Evolutionary conservation across 2,113 vertebrate genomes (phyloP).

Genomic region (Ploceus nigricollis): DNA sequence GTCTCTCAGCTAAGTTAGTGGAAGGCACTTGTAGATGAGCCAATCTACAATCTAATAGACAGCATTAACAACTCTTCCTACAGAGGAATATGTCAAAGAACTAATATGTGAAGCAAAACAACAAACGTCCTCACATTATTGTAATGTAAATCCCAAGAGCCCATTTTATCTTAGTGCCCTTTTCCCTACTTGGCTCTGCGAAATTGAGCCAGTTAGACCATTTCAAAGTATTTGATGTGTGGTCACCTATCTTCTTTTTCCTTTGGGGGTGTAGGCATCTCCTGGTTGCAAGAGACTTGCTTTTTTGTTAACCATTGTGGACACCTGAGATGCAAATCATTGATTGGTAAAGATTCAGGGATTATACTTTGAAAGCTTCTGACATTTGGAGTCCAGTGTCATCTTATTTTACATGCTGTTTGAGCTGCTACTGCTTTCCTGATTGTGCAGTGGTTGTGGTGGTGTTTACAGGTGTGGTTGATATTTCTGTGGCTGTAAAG

Average conservation of each 20-base stretch:
- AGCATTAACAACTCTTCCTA: not conserved
- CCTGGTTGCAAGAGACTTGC: not conserved
- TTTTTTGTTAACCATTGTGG: not conserved
- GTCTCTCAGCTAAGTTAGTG: not conserved
- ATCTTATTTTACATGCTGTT: not conserved
- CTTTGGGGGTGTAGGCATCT: not conserved
- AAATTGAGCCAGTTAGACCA: not conserved
- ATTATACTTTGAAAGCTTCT: not conserved
- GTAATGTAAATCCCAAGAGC: not conserved
- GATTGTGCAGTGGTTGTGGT: fast-evolving
- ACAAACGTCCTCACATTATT: not conserved
- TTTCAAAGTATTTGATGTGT: not conserved
- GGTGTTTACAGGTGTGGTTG: not conserved
- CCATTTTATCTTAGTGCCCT: not conserved
- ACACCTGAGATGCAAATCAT: not conserved
- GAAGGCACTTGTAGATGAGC: not conserved
- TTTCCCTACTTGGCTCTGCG: not conserved
- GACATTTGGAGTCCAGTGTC: not conserved
- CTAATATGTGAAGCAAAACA: not conserved
- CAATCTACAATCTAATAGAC: too few species aligned
- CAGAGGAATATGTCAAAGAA: not conserved
- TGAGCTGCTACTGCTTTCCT: not conserved
- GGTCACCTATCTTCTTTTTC: not conserved
- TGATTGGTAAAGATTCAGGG: not conserved
- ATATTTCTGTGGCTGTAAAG: not conserved